Evolutionary conservation across 2,888 invertebrate genomes (phyloP).

Genomic region (Lissocephala sabroskyi): DNA sequence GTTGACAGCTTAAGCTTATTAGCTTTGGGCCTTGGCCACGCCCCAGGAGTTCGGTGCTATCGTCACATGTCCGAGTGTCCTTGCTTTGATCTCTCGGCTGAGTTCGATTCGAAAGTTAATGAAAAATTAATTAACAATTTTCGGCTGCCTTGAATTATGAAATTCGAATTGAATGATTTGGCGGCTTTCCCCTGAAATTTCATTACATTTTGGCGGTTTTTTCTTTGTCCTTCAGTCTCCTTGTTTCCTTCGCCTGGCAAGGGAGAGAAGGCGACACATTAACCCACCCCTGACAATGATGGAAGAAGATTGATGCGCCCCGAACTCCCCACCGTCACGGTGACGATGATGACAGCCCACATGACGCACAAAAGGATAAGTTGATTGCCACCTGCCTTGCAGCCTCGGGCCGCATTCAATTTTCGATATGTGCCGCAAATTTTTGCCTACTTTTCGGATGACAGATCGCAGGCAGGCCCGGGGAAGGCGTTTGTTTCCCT

Average conservation of each 20-base stretch:
- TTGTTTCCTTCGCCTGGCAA: too few species aligned
- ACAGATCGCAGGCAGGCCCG: conserved; percentile 25
- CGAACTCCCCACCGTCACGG: neutral
- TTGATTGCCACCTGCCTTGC: conserved; percentile 1
- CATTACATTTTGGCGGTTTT: neutral
- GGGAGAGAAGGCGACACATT: too few species aligned
- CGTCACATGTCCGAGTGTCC: too few species aligned
- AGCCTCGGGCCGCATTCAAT: neutral
- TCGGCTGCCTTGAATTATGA: conserved; percentile 35
- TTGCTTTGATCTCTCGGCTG: too few species aligned
- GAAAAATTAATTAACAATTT: conserved; percentile 24
- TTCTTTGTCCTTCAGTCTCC: conserved; percentile 26
- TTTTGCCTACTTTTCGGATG: conserved; percentile 21
- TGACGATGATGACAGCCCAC: neutral
- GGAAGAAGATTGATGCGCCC: conserved; percentile 57
- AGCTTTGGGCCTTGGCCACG: too few species aligned
- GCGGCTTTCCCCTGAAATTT: neutral
- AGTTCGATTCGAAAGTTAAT: too few species aligned
- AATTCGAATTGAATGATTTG: conserved; percentile 43
- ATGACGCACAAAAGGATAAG: conserved; percentile 13
- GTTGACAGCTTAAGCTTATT: too few species aligned
- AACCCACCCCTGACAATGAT: conserved; percentile 57
- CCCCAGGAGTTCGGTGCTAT: too few species aligned
- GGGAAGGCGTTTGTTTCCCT: too few species aligned
- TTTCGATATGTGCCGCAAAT: conserved; percentile 18